Base-by-base conservation (phyloP, 2,797 vertebrate genomes). In the Enteromius unitaeniatus region DNA sequence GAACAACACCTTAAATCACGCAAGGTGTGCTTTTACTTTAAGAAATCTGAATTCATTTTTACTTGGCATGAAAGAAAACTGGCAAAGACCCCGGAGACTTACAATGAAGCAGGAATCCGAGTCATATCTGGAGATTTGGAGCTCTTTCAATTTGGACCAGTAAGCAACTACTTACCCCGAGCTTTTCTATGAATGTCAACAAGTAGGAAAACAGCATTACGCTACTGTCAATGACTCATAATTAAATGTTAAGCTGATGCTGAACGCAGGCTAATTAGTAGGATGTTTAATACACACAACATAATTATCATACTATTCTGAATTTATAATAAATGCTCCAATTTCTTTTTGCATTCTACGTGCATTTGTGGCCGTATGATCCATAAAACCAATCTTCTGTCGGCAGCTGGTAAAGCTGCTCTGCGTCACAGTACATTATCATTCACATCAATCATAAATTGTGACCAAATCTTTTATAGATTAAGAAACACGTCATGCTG, bases 211-310 rank as follows among this genome's bases (percentile, higher is more conserved):
- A 64, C 40, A 65, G n/a, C 10, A 78, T 49, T 78, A 31, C 19
- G 53, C 58, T 34, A 21, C 45, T 77, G n/a, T 77, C 34, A 60
- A 3, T 28, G 40, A 60, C 40, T 28, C 60, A 45, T 64, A 78
- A 78, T 78, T n/a, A 65, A 78, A 78, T 65, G 40, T n/a, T 65
- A 65, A 78, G 49, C 40, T 31, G 77, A 77, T 60, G 37, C 15
- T 65, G 40, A 65, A 78, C 11, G 21, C 40, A 21, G 6, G 26
- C 60, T 64, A 80, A 55, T 40, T 40, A 69, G 6, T 49, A 17
- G 13, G 7, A 62, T 37, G 26, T 42, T 47, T 37, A 49, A 78
- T n/a, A 73, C 55, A 21, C 10, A 60, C 13, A 69, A 37, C 40
- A 73, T 10, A 60, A 49, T 64, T 31, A 70, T 58, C 75, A 21